These are phyloP conservation scores for Cyprinus carpio DNA, from an alignment of 2,113 vertebrate species.

Conservation along the genomic window DNA sequence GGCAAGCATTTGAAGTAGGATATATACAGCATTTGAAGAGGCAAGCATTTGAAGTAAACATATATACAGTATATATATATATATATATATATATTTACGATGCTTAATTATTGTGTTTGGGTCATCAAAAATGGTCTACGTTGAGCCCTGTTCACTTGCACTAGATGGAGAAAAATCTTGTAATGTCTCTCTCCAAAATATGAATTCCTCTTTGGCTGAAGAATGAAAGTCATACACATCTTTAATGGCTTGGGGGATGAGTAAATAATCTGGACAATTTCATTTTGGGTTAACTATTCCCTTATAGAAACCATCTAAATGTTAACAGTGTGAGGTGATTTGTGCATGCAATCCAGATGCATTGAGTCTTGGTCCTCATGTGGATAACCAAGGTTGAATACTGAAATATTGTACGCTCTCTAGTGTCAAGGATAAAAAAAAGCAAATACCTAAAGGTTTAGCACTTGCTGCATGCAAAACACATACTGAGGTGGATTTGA, in stretches of 20 bases:
- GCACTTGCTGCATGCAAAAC: slow-evolving; percentile 4
- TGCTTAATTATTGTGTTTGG: no score
- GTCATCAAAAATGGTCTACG: no score
- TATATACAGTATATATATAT: no score
- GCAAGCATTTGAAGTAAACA: no score
- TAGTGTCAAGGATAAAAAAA: not conserved
- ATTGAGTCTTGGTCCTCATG: not conserved
- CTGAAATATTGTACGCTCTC: not conserved
- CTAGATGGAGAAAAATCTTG: no score
- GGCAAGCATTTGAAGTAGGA: no score
- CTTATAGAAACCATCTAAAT: not conserved
- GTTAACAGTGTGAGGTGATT: not conserved
- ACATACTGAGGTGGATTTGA: not conserved
- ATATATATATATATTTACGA: no score
- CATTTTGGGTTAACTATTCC: no score
- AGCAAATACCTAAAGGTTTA: not conserved
- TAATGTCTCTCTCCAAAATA: not conserved
- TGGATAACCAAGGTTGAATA: not conserved
- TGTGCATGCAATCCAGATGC: not conserved
- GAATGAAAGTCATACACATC: not conserved
- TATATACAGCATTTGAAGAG: no score
- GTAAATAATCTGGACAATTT: not conserved
- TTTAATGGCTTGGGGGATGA: not conserved
- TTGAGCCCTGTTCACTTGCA: no score
- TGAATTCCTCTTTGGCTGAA: not conserved